These are phyloP conservation scores for Aldabrachelys gigantea DNA, from an alignment of 2,113 vertebrate genomes.

Conservation along the genomic window DNA sequence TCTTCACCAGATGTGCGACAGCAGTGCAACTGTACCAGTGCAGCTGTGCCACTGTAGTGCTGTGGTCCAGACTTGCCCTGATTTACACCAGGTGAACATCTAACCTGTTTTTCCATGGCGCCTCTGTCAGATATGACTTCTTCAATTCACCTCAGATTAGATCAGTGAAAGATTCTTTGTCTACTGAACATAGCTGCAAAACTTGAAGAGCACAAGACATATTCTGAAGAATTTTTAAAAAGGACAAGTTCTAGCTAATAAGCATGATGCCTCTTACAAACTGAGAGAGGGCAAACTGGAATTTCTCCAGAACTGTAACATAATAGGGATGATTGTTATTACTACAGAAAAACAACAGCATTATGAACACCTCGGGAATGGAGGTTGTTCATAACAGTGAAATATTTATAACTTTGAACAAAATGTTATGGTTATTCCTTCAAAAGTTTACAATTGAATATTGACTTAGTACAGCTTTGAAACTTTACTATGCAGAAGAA, in stretches of 20 bases:
- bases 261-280: background rate
- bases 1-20: too few relatives aligned
- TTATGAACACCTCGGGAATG: too few relatives aligned
- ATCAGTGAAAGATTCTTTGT: too few relatives aligned
- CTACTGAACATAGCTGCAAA: background rate
- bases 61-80: too few relatives aligned
- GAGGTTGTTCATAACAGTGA: too few relatives aligned
- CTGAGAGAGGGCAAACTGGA: background rate
- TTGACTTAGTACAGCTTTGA: too few relatives aligned
- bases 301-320: background rate
- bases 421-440: too few relatives aligned
- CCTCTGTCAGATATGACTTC: fast-evolving
- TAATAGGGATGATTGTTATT: background rate
- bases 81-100: background rate
- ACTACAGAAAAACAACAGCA: background rate
- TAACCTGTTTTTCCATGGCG: background rate
- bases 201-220: background rate
- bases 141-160: background rate
- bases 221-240: background rate
- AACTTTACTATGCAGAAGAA: too few relatives aligned
- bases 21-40: too few relatives aligned
- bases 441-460: too few relatives aligned
- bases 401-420: too few relatives aligned
- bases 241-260: background rate
- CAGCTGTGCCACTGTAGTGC: too few relatives aligned